Conservation (phyloP, 2,888 invertebrate species). For the Aphodius sticticus region DNA sequence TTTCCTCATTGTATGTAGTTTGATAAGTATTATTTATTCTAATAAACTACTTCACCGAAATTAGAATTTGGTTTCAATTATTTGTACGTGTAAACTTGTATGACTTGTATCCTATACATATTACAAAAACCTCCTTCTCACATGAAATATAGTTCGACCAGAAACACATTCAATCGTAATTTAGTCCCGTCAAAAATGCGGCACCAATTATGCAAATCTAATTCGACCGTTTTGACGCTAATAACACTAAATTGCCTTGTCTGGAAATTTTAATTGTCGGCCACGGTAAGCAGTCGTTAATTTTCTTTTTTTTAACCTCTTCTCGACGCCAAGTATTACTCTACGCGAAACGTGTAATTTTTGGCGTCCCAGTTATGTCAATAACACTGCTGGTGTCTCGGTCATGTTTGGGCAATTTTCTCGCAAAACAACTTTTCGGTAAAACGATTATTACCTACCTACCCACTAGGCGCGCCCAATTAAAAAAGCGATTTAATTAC, state of each 20-base stretch:
- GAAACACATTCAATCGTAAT: background rate
- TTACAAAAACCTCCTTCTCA: background rate
- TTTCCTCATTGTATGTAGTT: too few species aligned
- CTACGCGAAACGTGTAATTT: background rate
- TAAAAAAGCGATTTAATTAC: background rate
- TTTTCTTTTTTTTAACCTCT: background rate
- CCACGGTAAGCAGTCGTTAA: background rate
- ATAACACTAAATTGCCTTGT: slow-evolving; percentile 4
- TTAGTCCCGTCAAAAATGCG: background rate
- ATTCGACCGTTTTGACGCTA: slow-evolving; percentile 4
- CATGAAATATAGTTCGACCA: background rate
- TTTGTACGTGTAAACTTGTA: too few species aligned
- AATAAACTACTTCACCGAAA: too few species aligned
- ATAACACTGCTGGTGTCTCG: background rate
- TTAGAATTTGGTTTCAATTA: too few species aligned
- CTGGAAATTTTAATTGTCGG: background rate
- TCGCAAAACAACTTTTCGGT: background rate
- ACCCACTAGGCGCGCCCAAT: background rate
- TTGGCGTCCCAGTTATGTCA: slow-evolving; percentile 4
- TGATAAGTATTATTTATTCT: too few species aligned
- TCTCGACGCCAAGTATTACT: background rate
- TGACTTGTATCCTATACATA: too few species aligned
- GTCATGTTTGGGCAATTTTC: slow-evolving; percentile 4
- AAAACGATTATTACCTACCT: background rate
- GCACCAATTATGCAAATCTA: slow-evolving; percentile 4